phyloP scores from a whole-genome alignment of 1,140 invertebrate species.

The Solenopsis invicta region DNA sequence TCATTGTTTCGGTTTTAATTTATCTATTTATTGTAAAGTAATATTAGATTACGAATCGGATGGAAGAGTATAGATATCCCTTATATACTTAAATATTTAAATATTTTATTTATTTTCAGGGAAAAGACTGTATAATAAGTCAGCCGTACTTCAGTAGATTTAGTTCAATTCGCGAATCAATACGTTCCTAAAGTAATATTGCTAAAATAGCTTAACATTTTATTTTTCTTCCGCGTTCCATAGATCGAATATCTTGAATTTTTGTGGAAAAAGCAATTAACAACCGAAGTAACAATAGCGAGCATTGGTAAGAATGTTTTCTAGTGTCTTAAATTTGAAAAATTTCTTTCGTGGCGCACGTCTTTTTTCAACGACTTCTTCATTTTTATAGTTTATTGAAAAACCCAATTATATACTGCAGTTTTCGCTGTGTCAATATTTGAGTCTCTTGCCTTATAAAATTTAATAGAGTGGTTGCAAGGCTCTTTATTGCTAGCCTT shows the following conservation, averaged over 20 bases:
- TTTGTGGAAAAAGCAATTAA: neutral
- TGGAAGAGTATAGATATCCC: neutral
- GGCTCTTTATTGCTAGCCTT: constrained; percentile 15
- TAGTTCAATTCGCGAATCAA: neutral
- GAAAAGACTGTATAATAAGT: neutral
- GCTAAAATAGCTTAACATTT: neutral
- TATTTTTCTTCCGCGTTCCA: neutral
- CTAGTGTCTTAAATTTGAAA: neutral
- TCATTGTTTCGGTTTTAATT: neutral
- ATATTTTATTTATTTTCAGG: neutral
- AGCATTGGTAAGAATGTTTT: neutral
- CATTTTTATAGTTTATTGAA: constrained; percentile 1
- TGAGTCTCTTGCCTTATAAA: neutral
- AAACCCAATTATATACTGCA: constrained; percentile 4
- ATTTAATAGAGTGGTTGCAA: constrained; percentile 33
- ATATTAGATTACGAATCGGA: neutral
- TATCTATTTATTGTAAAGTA: neutral
- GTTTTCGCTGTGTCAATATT: neutral
- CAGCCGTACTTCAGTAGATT: neutral
- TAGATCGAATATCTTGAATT: neutral
- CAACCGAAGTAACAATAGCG: neutral
- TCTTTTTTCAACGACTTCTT: neutral
- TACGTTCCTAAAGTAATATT: neutral
- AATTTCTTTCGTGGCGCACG: neutral
- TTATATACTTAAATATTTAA: neutral